Conservation (phyloP, 2,113 vertebrate species). For the Thunnus thynnus region DNA sequence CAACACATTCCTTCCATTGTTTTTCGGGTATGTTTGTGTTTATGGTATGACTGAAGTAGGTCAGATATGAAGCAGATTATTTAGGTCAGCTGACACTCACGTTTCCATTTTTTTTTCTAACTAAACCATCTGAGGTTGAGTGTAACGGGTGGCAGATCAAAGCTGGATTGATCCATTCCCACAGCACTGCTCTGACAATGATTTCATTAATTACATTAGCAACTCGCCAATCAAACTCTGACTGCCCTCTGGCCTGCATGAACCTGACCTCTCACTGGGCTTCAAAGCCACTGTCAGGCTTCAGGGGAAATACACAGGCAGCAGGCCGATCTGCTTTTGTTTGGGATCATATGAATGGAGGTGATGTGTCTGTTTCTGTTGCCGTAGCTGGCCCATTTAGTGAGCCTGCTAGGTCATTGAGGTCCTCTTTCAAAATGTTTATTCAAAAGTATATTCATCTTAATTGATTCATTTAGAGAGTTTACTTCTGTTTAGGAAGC, state of each 20-base stretch:
- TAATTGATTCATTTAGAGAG: not conserved
- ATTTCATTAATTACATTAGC: slow-evolving; percentile 63
- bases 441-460: not conserved
- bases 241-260: not conserved
- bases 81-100: slow-evolving; percentile 30
- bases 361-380: not conserved
- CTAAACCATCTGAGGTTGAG: not conserved
- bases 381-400: not conserved
- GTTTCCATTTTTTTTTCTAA: not conserved
- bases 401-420: not conserved
- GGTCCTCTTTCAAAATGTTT: not conserved
- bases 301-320: slow-evolving; percentile 20
- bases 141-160: slow-evolving; percentile 29
- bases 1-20: not conserved
- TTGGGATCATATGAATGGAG: not conserved
- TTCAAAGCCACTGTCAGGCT: slow-evolving; percentile 19
- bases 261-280: slow-evolving; percentile 30
- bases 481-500: not conserved
- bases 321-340: not conserved
- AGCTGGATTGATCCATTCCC: slow-evolving; percentile 52
- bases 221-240: slow-evolving; percentile 29
- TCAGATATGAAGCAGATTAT: slow-evolving; percentile 6
- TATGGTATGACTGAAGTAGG: slow-evolving; percentile 20
- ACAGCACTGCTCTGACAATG: slow-evolving; percentile 23
- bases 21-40: slow-evolving; percentile 13